Percentiles rank a stretch among this genome's conserved stretches.
Conservation (phyloP, 2,888 invertebrate genomes). For the Drosophila barbarae region DNA sequence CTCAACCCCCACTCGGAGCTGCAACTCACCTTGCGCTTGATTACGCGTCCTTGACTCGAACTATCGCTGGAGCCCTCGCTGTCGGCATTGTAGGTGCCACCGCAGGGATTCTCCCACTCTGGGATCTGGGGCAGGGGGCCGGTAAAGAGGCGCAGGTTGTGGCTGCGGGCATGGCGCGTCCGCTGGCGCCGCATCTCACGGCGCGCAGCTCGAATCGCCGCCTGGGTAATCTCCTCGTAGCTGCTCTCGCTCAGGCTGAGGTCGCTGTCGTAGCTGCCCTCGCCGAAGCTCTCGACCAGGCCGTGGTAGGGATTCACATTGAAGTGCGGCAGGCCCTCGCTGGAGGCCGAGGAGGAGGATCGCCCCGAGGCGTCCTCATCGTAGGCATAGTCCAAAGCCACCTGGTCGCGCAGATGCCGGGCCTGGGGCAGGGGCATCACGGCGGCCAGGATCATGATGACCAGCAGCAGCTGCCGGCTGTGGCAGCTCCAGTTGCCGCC, state of each 20-base stretch:
- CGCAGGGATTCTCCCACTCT: constrained; percentile 78
- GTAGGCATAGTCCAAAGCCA: constrained; percentile 36
- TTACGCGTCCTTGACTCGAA: constrained; percentile 32
- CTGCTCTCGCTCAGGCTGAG: constrained; percentile 43
- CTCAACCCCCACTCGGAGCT: too few relatives aligned
- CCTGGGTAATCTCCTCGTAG: constrained; percentile 55
- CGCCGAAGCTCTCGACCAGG: constrained; percentile 43
- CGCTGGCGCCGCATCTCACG: constrained; percentile 48
- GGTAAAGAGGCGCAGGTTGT: constrained; percentile 42
- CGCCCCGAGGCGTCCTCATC: constrained; percentile 37
- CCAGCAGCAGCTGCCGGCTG: constrained; percentile 32
- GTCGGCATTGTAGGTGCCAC: constrained; percentile 52
- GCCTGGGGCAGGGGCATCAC: constrained; percentile 52
- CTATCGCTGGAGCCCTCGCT: constrained; percentile 22
- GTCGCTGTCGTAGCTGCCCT: constrained; percentile 48
- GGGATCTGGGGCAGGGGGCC: constrained; percentile 35
- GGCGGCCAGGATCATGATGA: constrained; percentile 49
- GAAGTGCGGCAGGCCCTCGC: constrained; percentile 37
- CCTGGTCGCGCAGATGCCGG: constrained; percentile 54
- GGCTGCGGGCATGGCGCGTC: constrained; percentile 62
- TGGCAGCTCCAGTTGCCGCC: constrained; percentile 16
- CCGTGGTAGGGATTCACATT: constrained; percentile 52
- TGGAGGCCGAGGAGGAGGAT: constrained; percentile 3
- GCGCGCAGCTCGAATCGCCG: constrained; percentile 46
- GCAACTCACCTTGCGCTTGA: constrained; percentile 42